Evolutionary conservation across 1,140 invertebrate species (phyloP), one percentile per base, ranked within the genome.

Genomic region (Hypothenemus hampei): DNA sequence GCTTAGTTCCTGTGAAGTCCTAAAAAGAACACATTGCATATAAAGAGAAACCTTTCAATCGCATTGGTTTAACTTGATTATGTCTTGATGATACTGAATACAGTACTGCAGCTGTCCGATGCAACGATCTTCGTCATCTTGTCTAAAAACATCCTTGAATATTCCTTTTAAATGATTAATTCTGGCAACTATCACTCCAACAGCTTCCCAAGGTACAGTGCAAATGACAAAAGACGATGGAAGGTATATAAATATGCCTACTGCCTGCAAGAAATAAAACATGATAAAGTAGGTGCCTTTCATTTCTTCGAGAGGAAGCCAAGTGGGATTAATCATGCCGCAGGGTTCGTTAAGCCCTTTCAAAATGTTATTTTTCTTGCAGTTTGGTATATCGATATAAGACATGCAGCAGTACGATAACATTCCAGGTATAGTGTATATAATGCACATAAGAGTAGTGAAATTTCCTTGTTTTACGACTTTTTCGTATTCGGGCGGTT

Each of bases 31-130:
- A 2, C 18, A 8, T 43, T 10, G 1, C 7, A 29, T 7, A 2
- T 18, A 26, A 7, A 46, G 1, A 26, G 1, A 29, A 26, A 11
- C 10, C 8, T 26, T 22, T 20, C 10, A 21, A 11, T 1, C 10
- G n/a, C 7, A 2, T 37, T 37, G 8, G 21, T 21, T 20, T 23
- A 49, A 57, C 54, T 35, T 20, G 7, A 57, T 43, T 19, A 57
- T 57, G 13, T 57, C 54, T 22, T 57, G 54, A 36, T 57, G 54
- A 26, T 57, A 50, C 3, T 22, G 35, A 19, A 57, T 39, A n/a
- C 54, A 57, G 19, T 36, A 43, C 7, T 36, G 10, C 15, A 55
- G 3, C 21, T 18, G 23, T 20, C 20, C 18, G 3, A 15, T n/a
- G 15, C 15, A 29, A 7, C 16, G n/a, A 7, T 47, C 26, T 31